Evolutionary conservation across 2,113 vertebrate genomes (phyloP), one percentile per base, ranked within the genome.

Genomic region (Dipodomys stephensi): DNA sequence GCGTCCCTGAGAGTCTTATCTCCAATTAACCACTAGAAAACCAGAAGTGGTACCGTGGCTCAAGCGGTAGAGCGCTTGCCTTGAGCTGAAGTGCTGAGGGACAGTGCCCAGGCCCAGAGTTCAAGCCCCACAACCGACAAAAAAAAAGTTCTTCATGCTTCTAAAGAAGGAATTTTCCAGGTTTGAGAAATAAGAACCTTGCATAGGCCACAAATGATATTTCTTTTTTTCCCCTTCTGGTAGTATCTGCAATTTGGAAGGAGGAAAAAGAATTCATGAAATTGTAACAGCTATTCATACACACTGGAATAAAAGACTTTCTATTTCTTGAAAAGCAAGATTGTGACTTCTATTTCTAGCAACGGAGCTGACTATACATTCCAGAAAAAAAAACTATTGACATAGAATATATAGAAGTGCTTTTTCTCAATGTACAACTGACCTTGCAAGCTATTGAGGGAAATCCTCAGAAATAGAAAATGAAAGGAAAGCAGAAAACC

Each of bases 381-480:
- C 27, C 20, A 4, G 27, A 23, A 39, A 82, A 46, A 23, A 39
- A 82, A 46, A 46, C 60, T 65, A 69, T 3, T 28, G 18, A 28
- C 60, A 65, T 22, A 60, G 87, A 89, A 89, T 57, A 67, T 67
- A 77, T 57, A 88, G 83, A 92, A 94, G 84, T 44, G 9, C 81
- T 83, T 64, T 78, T 90, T 91, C 67, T 65, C 83, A 87, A 74
- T 67, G 69, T 10, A 76, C n/a, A 90, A 90, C 84, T 94, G 88
- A 96, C 71, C 57, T 91, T 90, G 86, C 77, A 90, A 49, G 81
- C 89, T 88, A 32, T 49, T 69, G 84, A 92, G 68, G 67, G 69
- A 91, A 96, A 92, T 95, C 65, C 67, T 44, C 80, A 81, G 94
- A 92, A 92, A 83, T 60, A 87, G 89, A 93, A 92, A 88, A 71